A percentile compares a stretch with the other conserved stretches of the same genome.
phyloP scores from a whole-genome alignment of 2,888 invertebrate genomes.

The Polymixis lichenea region DNA sequence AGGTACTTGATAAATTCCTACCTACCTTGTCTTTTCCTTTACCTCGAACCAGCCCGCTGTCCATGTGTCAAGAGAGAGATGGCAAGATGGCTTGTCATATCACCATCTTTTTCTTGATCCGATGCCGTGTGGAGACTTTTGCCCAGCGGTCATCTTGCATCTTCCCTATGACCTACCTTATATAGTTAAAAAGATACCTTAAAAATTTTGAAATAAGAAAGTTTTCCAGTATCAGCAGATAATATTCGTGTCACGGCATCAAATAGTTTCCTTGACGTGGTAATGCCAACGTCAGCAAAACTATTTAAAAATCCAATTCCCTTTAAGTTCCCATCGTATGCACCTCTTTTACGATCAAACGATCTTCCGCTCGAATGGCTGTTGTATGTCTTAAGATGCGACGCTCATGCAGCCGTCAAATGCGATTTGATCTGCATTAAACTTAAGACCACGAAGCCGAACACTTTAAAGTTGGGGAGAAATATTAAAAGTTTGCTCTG shows the following conservation, averaged over 20 bases:
- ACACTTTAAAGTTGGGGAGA: conserved; percentile 55
- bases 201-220: background rate
- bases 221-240: background rate
- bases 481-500: conserved; percentile 55
- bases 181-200: too few species aligned
- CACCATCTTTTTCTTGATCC: too few species aligned
- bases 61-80: too few species aligned
- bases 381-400: conserved; percentile 41
- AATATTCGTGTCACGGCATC: background rate
- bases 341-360: conserved; percentile 36
- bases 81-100: too few species aligned
- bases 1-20: background rate
- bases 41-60: too few species aligned
- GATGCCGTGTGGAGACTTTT: background rate
- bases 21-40: too few species aligned
- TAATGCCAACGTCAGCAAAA: conserved; percentile 12
- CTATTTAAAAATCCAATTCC: conserved; percentile 30
- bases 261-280: background rate
- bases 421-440: conserved; percentile 55
- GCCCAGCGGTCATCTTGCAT: background rate
- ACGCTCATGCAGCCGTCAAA: conserved; percentile 56
- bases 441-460: conserved; percentile 41
- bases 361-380: conserved; percentile 22
- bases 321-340: conserved; percentile 6
- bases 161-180: background rate